Conservation (phyloP, 1,140 invertebrate genomes). For the Gonioctena quinquepunctata region DNA sequence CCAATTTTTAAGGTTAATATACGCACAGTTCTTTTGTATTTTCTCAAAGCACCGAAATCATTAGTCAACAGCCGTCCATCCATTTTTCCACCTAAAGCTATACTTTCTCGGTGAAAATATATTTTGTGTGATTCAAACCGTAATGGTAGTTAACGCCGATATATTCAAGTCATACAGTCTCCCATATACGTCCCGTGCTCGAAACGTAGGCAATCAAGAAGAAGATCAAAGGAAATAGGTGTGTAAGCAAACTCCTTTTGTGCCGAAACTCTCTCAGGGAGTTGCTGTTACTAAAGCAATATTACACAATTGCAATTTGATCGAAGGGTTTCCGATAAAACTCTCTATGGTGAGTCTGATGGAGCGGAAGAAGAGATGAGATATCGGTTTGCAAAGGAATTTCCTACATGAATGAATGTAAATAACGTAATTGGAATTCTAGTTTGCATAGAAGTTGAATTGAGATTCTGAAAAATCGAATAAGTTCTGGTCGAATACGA, state of each 20-base stretch:
- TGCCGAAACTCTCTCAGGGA: conserved; percentile 10
- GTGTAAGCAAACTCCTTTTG: conserved; percentile 37
- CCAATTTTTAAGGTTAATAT: too few species aligned
- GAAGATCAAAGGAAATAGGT: conserved; percentile 36
- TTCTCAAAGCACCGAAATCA: too few species aligned
- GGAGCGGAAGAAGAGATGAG: background rate
- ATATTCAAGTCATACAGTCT: background rate
- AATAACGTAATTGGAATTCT: background rate
- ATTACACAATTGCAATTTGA: conserved; percentile 16
- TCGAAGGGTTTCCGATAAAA: conserved; percentile 4
- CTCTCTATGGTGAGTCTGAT: background rate
- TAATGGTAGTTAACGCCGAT: background rate
- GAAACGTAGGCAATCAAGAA: conserved; percentile 31
- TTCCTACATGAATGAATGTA: background rate
- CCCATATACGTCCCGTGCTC: background rate
- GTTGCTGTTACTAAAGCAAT: conserved; percentile 13
- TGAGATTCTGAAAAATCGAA: too few species aligned
- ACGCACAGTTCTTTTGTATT: too few species aligned
- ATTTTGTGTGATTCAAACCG: background rate
- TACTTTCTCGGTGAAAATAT: too few species aligned
- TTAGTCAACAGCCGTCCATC: too few species aligned
- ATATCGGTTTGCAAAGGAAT: background rate
- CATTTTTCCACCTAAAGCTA: too few species aligned
- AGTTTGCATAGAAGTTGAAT: too few species aligned
- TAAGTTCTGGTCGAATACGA: too few species aligned